Evolutionary conservation across 2,113 vertebrate species (phyloP).

Genomic region (Ictalurus punctatus): DNA sequence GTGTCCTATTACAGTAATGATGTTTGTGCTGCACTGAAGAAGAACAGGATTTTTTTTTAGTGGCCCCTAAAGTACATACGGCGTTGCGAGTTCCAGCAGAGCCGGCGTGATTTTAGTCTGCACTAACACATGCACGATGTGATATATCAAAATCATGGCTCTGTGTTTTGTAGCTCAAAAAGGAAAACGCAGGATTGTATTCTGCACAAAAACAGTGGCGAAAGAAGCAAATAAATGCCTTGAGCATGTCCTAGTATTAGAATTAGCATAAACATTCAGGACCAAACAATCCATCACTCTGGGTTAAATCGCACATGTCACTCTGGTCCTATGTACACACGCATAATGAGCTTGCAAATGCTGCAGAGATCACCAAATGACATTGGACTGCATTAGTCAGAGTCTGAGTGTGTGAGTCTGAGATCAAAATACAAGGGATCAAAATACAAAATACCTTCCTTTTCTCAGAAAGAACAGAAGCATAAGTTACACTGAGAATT

Average conservation of each 20-base stretch:
- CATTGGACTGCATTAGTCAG: constrained; percentile 55
- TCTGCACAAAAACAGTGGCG: neutral
- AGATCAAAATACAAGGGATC: neutral
- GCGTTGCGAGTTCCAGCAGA: constrained; percentile 25
- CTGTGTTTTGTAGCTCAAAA: neutral
- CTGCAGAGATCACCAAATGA: constrained; percentile 52
- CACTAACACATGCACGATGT: constrained; percentile 38
- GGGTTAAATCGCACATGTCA: constrained; percentile 43
- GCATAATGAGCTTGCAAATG: constrained; percentile 50
- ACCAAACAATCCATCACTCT: constrained; percentile 53
- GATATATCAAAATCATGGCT: constrained; percentile 24
- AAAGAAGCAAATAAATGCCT: constrained; percentile 28
- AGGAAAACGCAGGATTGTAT: neutral
- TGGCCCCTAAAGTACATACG: constrained; percentile 44
- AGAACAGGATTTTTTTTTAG: neutral
- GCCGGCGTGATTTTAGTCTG: constrained; percentile 32
- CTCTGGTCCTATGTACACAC: constrained; percentile 37
- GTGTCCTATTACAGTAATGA: constrained; percentile 44
- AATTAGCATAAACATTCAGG: constrained; percentile 46
- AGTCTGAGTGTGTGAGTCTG: neutral
- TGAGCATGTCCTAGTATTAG: neutral
- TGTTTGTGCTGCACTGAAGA: constrained; percentile 36
- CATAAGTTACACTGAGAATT: neutral
- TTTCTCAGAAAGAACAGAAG: constrained; percentile 11
- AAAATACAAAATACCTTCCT: neutral